Evolutionary conservation across 2,888 invertebrate genomes (phyloP).

Genomic region (Drosophila parthenogenetica): DNA sequence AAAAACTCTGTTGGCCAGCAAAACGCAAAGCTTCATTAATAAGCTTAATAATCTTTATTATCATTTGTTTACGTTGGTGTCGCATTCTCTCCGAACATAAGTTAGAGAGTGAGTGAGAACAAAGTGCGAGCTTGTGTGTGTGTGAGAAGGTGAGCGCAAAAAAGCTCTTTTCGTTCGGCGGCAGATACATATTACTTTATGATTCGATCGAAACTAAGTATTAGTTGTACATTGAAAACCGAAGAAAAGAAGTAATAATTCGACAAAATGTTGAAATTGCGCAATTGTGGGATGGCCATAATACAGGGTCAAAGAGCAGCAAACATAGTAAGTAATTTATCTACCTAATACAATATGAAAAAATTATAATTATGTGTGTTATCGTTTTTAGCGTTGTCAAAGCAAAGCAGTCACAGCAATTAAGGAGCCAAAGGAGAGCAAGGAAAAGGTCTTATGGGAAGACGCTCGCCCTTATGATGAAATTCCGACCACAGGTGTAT

Average conservation of each 20-base stretch:
- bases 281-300: conserved; percentile 2
- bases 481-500: conserved; percentile 62
- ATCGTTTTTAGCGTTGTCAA: conserved; percentile 51
- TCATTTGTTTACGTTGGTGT: conserved; percentile 1
- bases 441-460: conserved; percentile 56
- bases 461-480: conserved; percentile 69
- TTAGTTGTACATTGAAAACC: conserved; percentile 18
- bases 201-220: conserved; percentile 1
- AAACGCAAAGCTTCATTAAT: not conserved
- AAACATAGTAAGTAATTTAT: conserved; percentile 18
- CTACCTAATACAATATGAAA: not conserved
- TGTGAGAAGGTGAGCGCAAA: not conserved
- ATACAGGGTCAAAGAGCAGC: conserved; percentile 9
- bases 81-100: not conserved
- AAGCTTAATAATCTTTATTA: conserved; percentile 5
- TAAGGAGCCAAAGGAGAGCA: not conserved
- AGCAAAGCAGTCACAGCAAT: conserved; percentile 35
- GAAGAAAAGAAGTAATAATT: conserved; percentile 1
- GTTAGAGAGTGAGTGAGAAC: not conserved
- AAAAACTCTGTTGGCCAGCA: not conserved
- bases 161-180: not conserved
- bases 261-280: conserved; percentile 38
- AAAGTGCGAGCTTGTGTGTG: not conserved
- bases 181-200: not conserved
- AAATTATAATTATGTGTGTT: not conserved